Evolutionary conservation across 2,113 vertebrate genomes (phyloP), one percentile per base, ranked within the genome.

Genomic region (Campylorhamphus procurvoides): DNA sequence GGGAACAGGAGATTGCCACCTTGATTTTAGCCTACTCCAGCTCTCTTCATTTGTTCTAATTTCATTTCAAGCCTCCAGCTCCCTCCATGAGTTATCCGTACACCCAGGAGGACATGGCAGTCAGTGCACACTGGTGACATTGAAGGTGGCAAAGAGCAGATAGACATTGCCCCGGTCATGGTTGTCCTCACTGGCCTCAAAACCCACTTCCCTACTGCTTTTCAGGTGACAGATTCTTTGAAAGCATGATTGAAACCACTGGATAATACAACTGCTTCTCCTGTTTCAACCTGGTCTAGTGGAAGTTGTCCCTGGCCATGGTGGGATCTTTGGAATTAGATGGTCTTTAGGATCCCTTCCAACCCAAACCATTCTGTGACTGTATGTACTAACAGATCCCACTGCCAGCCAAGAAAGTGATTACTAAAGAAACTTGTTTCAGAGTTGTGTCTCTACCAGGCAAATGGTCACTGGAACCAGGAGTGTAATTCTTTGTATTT

Each of bases 381-480:
- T 58, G 20, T 28, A 0, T 4, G 1, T 42, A 19, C 24, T 42
- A 55, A 40, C 10, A 39, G 18, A 39, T 25, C 19, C 18, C 3
- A 1, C 25, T 55, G 8, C 40, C 52, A 84, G n/a, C 4, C 44
- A 64, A 64, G 20, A 7, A 84, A 68, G 5, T 63, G 56, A 71
- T 91, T 85, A 60, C 72, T 90, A 44, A 56, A 96, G 76, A 94
- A 78, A 35, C 31, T 40, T 83, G 31, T 25, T 86, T 86, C 73
- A 23, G 23, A 84, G 22, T 15, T 64, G 20, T 9, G 9, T 31
- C 19, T 35, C 10, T 22, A 78, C 3, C 8, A 13, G 18, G 27
- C 9, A 59, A 81, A 84, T 2, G 1, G 42, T 29, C 58, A 39
- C 24, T 6, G 49, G 35, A 55, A 22, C 25, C 18, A 23, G 46